Evolutionary conservation across 2,113 vertebrate species (phyloP), one percentile per base, ranked within the genome.

Genomic region (Mesoclemmys tuberculata): DNA sequence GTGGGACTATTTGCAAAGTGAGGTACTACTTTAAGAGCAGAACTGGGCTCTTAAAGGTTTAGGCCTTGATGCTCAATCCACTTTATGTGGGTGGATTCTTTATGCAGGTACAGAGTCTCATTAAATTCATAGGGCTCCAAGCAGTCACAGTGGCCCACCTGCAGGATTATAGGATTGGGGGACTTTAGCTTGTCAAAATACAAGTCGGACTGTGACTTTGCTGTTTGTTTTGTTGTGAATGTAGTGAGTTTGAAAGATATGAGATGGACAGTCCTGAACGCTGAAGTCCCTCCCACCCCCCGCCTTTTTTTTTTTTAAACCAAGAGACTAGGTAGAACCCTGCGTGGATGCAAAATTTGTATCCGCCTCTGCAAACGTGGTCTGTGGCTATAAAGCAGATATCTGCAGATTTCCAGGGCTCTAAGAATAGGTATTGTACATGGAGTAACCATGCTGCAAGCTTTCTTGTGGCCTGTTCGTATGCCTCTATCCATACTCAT

Each of bases 31-130:
- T 0, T 51, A 29, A 58, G 27, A 26, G 10, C 44, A 21, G 0
- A 26, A 6, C 71, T 84, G 29, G 51, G 46, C 46, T 52, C 54
- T 31, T 54, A 19, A 22, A 1, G 87, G 81, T 4, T 22, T 49
- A 87, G 22, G 14, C 52, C 35, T 52, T n/a, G 64, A n/a, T 68
- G 31, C 16, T 68, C 31, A 68, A n/a, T 68, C 64, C 27, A 58
- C 56, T 38, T 68, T 38, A 1, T 27, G 78, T 24, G 51, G 89
- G n/a, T 5, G 58, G 31, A n/a, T 79, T 51, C 10, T 35, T 35
- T 88, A 13, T 0, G 0, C 27, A 5, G 8, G 1, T 22, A 2
- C 3, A 0, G 0, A 1, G 38, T 26, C 38, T 26, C 14, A 21
- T 74, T 41, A 11, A 22, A 52, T 80, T 31, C 4, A 0, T 41